Percentiles rank a stretch among this genome's conserved stretches.
phyloP scores from a whole-genome alignment of 2,888 invertebrate species.

The Ametastegia equiseti region DNA sequence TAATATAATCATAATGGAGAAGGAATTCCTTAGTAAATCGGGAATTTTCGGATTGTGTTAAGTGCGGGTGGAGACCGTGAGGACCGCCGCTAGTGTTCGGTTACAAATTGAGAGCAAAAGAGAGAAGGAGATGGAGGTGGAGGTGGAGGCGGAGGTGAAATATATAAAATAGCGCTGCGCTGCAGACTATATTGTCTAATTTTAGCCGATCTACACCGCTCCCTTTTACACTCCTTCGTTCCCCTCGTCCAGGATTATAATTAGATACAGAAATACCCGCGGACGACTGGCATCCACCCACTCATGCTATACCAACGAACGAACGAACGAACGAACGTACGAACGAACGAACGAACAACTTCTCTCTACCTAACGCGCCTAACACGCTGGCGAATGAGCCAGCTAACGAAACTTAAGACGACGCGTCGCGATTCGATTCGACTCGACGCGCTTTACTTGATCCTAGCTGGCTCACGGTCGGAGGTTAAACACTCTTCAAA shows the following conservation, averaged over 20 bases:
- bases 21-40: no score
- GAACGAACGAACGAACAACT: background rate
- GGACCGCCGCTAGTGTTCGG: slow-evolving; percentile 41
- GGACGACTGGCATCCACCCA: slow-evolving; percentile 65
- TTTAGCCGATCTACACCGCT: slow-evolving; percentile 71
- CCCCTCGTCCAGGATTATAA: slow-evolving; percentile 73
- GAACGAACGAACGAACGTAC: background rate
- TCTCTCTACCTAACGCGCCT: no score
- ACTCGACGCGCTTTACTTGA: no score
- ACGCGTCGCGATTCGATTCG: background rate
- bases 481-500: background rate
- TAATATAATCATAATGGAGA: no score
- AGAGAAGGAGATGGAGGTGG: slow-evolving; percentile 48
- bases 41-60: background rate
- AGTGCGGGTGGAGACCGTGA: background rate
- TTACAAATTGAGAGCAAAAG: slow-evolving; percentile 52
- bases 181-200: slow-evolving; percentile 73
- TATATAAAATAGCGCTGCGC: slow-evolving; percentile 45
- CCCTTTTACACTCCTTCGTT: slow-evolving; percentile 52
- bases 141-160: slow-evolving; percentile 45
- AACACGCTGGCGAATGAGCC: background rate
- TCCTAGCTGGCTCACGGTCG: no score
- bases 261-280: slow-evolving; percentile 75
- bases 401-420: background rate
- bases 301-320: slow-evolving; percentile 44